phyloP scores from a whole-genome alignment of 2,888 invertebrate genomes.

The Meloe dianella region DNA sequence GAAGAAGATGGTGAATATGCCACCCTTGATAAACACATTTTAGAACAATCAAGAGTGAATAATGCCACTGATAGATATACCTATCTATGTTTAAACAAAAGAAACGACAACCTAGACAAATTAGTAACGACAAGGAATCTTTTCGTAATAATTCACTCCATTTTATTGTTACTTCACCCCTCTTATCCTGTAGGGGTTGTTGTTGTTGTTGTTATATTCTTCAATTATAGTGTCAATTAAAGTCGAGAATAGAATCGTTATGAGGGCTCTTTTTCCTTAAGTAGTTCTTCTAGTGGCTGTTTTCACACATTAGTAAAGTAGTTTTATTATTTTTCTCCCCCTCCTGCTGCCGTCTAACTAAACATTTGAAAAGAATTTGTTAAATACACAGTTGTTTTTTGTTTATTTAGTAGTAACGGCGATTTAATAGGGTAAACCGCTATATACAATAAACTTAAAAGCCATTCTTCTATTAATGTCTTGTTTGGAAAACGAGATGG shows the following conservation, averaged over 20 bases:
- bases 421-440: constrained; percentile 39
- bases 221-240: constrained; percentile 8
- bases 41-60: constrained; percentile 47
- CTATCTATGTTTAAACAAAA: background rate
- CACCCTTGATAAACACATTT: constrained; percentile 56
- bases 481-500: constrained; percentile 2
- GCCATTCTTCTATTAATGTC: constrained; percentile 31
- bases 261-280: constrained; percentile 1
- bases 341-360: background rate
- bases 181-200: background rate
- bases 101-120: constrained; percentile 56
- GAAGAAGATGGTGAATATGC: constrained; percentile 25
- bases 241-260: background rate
- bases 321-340: background rate
- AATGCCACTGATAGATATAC: constrained; percentile 49
- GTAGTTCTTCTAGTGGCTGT: constrained; percentile 21
- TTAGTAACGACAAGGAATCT: constrained; percentile 57
- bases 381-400: constrained; percentile 32
- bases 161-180: constrained; percentile 20
- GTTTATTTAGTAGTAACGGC: constrained; percentile 39
- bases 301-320: constrained; percentile 27
- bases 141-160: constrained; percentile 56
- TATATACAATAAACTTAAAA: constrained; percentile 42
- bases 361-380: constrained; percentile 27
- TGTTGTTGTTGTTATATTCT: background rate